phyloP scores from a whole-genome alignment of 2,888 invertebrate genomes.

The Leucania comma region DNA sequence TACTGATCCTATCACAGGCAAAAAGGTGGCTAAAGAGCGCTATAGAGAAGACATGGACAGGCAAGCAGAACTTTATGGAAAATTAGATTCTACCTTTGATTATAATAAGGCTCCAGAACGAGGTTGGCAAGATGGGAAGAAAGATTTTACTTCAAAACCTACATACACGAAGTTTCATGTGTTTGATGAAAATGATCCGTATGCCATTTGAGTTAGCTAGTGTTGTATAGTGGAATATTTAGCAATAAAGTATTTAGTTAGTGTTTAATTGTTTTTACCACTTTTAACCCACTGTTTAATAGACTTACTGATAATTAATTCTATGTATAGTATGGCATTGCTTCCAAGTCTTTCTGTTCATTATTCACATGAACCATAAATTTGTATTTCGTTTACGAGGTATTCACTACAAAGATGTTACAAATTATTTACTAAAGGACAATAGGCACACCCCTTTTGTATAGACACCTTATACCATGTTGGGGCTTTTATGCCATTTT shows the following conservation, averaged over 20 bases:
- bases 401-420: too few species aligned
- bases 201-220: constrained; percentile 90
- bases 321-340: too few species aligned
- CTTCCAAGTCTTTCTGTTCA: too few species aligned
- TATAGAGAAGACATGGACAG: constrained; percentile 95
- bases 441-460: too few species aligned
- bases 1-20: constrained; percentile 96
- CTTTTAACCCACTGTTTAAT: not conserved
- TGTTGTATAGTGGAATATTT: constrained; percentile 44
- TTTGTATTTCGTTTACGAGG: too few species aligned
- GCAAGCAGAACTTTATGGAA: constrained; percentile 93
- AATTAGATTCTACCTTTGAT: constrained; percentile 92
- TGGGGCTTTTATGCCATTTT: too few species aligned
- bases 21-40: constrained; percentile 93
- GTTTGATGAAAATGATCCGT: constrained; percentile 93
- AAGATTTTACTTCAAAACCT: constrained; percentile 95
- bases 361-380: too few species aligned
- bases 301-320: too few species aligned
- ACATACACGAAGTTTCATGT: constrained; percentile 95
- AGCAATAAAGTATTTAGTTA: constrained; percentile 50
- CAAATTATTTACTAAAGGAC: too few species aligned
- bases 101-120: constrained; percentile 94
- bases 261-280: constrained; percentile 5
- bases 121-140: constrained; percentile 95
- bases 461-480: too few species aligned